Evolutionary conservation across 2,113 vertebrate genomes (phyloP).

Genomic region (Cephalopterus ornatus): DNA sequence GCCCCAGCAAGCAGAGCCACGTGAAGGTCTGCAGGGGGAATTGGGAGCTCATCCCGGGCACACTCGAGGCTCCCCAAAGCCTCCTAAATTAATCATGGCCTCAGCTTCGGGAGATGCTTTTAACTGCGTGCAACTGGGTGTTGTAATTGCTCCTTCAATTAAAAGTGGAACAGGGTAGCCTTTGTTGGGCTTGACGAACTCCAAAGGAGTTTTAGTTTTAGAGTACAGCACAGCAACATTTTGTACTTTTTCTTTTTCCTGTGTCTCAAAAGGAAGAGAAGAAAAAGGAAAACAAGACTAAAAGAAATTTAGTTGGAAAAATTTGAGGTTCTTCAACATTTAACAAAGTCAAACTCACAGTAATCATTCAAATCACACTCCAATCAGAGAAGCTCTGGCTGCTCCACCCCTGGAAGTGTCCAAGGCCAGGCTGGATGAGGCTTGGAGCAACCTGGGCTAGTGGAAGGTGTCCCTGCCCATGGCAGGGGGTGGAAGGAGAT

Average conservation of each 20-base stretch:
- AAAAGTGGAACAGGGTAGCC: background rate
- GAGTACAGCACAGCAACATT: background rate
- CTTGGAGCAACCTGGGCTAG: background rate
- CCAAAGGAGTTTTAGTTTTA: background rate
- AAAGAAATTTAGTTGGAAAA: background rate
- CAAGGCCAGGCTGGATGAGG: background rate
- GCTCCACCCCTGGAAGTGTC: background rate
- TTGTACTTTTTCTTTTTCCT: background rate
- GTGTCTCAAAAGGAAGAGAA: background rate
- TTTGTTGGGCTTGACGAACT: background rate
- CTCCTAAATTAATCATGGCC: background rate
- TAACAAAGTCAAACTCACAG: background rate
- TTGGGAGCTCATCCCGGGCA: background rate
- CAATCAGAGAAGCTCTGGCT: background rate
- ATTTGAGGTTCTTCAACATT: background rate
- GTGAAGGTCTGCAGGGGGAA: background rate
- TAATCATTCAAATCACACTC: background rate
- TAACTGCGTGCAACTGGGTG: background rate
- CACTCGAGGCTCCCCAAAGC: background rate
- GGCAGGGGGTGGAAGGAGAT: background rate
- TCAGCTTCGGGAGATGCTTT: background rate
- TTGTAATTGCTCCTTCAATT: background rate
- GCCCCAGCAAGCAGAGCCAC: slow-evolving; percentile 4
- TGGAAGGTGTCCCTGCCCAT: background rate
- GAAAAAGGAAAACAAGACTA: background rate